phyloP scores from a whole-genome alignment of 1,140 invertebrate species.

The Aphelenchoides fujianensis region DNA sequence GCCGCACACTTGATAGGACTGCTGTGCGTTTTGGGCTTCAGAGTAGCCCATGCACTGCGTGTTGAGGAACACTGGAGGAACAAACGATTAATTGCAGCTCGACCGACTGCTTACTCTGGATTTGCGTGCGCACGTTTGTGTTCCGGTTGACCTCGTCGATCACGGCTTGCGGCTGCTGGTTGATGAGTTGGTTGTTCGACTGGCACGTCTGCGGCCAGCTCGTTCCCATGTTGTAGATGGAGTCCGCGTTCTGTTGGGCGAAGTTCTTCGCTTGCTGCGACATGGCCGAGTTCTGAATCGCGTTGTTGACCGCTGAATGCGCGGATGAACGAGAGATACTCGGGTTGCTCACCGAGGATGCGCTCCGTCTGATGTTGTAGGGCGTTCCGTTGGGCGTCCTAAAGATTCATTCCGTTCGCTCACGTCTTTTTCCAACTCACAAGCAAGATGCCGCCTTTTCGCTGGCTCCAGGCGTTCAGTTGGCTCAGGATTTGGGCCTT shows the following conservation, averaged over 20 bases:
- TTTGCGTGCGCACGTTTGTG: neutral
- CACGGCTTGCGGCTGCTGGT: neutral
- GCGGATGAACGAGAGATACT: neutral
- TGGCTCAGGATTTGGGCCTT: neutral
- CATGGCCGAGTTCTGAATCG: neutral
- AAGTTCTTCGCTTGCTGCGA: neutral
- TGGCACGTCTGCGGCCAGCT: neutral
- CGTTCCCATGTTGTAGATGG: neutral
- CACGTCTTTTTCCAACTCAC: too few species aligned
- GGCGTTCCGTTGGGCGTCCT: neutral
- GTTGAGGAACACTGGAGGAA: neutral
- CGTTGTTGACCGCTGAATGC: neutral
- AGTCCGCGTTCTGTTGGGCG: neutral
- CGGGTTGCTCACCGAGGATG: neutral
- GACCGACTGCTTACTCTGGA: neutral
- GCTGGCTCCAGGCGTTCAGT: neutral
- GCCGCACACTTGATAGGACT: neutral
- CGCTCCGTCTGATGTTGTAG: neutral
- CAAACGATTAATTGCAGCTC: neutral
- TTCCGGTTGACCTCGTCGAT: neutral
- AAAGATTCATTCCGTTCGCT: too few species aligned
- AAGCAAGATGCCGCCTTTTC: neutral
- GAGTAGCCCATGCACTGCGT: neutral
- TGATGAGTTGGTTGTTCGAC: neutral
- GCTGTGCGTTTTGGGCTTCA: neutral